Percentiles rank a stretch among this genome's conserved stretches.
These are phyloP conservation scores for Trichopria drosophilae DNA, from an alignment of 2,888 invertebrate genomes.

Conservation along the genomic window DNA sequence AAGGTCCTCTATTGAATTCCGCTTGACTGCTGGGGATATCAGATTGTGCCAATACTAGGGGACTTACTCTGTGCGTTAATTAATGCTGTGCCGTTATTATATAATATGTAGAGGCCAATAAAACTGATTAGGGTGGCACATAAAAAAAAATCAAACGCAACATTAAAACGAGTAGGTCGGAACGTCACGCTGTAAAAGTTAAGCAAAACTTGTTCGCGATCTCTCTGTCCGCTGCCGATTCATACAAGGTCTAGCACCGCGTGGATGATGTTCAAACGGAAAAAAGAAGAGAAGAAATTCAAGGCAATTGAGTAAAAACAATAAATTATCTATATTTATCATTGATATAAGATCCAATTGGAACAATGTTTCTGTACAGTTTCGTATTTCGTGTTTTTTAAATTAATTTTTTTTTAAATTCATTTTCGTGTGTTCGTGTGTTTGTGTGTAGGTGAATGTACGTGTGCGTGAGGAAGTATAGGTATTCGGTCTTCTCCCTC, in stretches of 20 bases:
- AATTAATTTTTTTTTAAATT: constrained; percentile 20
- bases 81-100: too few relatives aligned
- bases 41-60: too few relatives aligned
- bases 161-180: constrained; percentile 46
- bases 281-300: constrained; percentile 47
- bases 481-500: too few relatives aligned
- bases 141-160: constrained; percentile 35
- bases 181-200: constrained; percentile 40
- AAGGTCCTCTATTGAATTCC: too few relatives aligned
- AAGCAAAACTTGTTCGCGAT: too few relatives aligned
- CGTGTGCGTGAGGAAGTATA: too few relatives aligned
- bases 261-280: constrained; percentile 34
- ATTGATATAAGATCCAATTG: constrained; percentile 49
- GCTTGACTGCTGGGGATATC: too few relatives aligned
- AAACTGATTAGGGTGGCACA: too few relatives aligned
- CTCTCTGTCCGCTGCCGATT: too few relatives aligned
- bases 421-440: constrained; percentile 23
- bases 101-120: too few relatives aligned
- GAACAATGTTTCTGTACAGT: constrained; percentile 56
- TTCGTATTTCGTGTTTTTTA: constrained; percentile 34
- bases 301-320: constrained; percentile 52
- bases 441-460: too few relatives aligned
- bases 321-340: constrained; percentile 56
- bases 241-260: constrained; percentile 39
- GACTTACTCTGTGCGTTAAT: too few relatives aligned